Evolutionary conservation across 2,797 vertebrate species (phyloP).

Genomic region (Rhinella marina): DNA sequence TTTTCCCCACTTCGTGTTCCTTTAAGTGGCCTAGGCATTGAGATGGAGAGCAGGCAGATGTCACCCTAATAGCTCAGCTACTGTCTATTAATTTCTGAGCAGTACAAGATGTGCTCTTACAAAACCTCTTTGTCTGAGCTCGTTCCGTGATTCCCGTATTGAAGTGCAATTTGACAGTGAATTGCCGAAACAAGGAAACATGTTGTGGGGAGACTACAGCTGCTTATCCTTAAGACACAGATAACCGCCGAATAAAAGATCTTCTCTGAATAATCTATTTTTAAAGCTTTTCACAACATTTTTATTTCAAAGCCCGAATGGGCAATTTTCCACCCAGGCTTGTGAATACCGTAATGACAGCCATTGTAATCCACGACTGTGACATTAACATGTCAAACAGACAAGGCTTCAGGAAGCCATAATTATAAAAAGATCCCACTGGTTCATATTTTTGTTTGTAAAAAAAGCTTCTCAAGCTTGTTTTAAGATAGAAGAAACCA

Average conservation of each 20-base stretch:
- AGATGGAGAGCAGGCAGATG: slow-evolving; percentile 11
- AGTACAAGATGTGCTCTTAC: slow-evolving; percentile 35
- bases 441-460: neutral
- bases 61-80: neutral
- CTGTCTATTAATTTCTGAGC: slow-evolving; percentile 2
- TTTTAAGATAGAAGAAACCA: neutral
- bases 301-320: slow-evolving; percentile 29
- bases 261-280: slow-evolving; percentile 38
- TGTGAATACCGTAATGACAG: slow-evolving; percentile 37
- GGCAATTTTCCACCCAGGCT: slow-evolving; percentile 31
- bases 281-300: slow-evolving; percentile 47
- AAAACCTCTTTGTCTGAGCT: slow-evolving; percentile 20
- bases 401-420: neutral
- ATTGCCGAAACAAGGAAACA: slow-evolving; percentile 35
- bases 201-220: slow-evolving; percentile 27
- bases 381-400: slow-evolving; percentile 38
- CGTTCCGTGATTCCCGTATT: neutral
- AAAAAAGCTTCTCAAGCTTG: neutral
- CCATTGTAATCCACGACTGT: slow-evolving; percentile 31
- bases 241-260: slow-evolving; percentile 14
- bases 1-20: too few relatives aligned
- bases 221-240: slow-evolving; percentile 22
- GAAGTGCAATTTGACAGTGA: slow-evolving; percentile 27
- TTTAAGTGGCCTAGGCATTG: neutral
- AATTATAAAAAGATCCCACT: neutral